Evolutionary conservation across 2,888 invertebrate species (phyloP), one percentile per base, ranked within the genome.

Genomic region (Balanococcus diminutus): DNA sequence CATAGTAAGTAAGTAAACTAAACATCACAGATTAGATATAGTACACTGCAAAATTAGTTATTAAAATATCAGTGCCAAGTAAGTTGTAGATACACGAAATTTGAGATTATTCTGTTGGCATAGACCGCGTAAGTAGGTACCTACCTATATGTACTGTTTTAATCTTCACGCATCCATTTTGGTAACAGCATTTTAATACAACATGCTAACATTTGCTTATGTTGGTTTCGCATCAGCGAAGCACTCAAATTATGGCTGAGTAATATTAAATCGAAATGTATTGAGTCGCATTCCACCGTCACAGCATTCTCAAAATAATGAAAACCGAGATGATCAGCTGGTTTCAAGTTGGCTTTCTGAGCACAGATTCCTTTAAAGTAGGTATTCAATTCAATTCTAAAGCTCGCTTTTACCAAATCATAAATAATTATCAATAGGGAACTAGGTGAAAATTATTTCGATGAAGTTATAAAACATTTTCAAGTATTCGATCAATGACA

Each of bases 311-410:
- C 83, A 25, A 83, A 83, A 61, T 31, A 83, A 61, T 36, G 83
- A 61, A 83, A 83, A 19, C 83, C 83, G 0, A 83, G 51, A 32
- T 83, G 22, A 31, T 83, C 61, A 28, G 9, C 31, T 0, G 11
- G 83, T 19, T 31, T 31, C n/a, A 83, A 4, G 0, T 36, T 36
- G n/a, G 36, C 36, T 19, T 11, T 31, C n/a, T 83, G n/a, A 19
- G 83, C 83, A 22, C 83, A 83, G 8, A 83, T 83, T 28, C 83
- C 83, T 83, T 9, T 9, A 82, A n/a, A n/a, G n/a, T n/a, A 39
- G 5, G 22, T 16, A 51, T 9, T 4, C 61, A 25, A 67, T 28
- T n/a, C 46, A 46, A 46, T 46, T 46, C 46, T 9, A 14, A 2
- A 9, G 14, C 8, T 4, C 14, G 5, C 14, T 36, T 36, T 8